These are phyloP conservation scores for Daktulosphaira vitifoliae DNA, from an alignment of 1,140 invertebrate species.

Conservation along the genomic window DNA sequence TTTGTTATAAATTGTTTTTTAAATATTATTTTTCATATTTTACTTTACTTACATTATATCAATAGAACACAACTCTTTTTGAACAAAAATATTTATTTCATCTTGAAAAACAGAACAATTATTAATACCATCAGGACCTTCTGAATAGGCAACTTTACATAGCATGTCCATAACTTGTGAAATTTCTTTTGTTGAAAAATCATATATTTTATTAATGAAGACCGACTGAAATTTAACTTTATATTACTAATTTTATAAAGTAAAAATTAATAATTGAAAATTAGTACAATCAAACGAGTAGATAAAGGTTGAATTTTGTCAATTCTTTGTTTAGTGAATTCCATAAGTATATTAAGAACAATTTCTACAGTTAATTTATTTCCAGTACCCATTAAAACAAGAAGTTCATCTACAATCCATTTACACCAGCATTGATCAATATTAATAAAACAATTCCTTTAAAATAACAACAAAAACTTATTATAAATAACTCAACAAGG, in stretches of 20 bases:
- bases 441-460: conserved; percentile 36
- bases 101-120: conserved; percentile 46
- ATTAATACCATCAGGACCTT: conserved; percentile 42
- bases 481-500: background rate
- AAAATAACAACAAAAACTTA: conserved; percentile 16
- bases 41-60: conserved; percentile 44
- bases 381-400: conserved; percentile 34
- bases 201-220: conserved; percentile 51
- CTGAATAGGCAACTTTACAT: conserved; percentile 48
- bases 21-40: too few relatives aligned
- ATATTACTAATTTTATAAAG: too few relatives aligned
- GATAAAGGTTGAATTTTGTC: conserved; percentile 36
- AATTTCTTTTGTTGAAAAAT: conserved; percentile 50
- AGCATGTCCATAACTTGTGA: conserved; percentile 47
- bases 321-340: conserved; percentile 35
- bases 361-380: conserved; percentile 24
- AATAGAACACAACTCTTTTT: conserved; percentile 52
- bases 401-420: conserved; percentile 37
- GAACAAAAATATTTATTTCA: conserved; percentile 53
- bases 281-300: conserved; percentile 32
- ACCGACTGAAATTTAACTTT: conserved; percentile 35
- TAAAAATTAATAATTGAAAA: background rate
- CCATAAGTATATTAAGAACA: conserved; percentile 36
- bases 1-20: too few relatives aligned
- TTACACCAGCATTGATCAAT: conserved; percentile 36